Percentiles rank a stretch among this genome's conserved stretches.
phyloP scores from a whole-genome alignment of 30 jellyfish, hydroid and myxozoan species.

The Turritopsis rubra region DNA sequence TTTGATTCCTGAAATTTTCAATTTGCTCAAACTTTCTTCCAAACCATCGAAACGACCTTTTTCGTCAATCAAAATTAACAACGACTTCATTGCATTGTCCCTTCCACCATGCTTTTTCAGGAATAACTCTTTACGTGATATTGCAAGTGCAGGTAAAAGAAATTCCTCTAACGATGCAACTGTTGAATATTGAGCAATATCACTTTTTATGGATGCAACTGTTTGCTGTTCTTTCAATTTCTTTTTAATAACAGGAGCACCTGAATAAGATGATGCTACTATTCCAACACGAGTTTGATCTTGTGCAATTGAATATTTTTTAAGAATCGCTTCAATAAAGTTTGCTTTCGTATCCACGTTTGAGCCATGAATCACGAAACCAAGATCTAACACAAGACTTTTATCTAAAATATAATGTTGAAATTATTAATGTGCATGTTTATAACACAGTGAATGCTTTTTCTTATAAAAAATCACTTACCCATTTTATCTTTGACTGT shows the following conservation, averaged over 20 bases:
- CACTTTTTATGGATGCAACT: neutral
- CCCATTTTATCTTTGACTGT: neutral
- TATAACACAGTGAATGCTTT: no score
- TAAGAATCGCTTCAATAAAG: neutral
- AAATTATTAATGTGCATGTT: no score
- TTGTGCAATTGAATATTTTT: neutral
- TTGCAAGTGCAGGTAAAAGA: neutral
- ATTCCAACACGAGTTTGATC: slow-evolving; percentile 17
- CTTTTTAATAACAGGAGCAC: neutral
- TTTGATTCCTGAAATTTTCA: slow-evolving; percentile 23
- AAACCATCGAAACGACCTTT: neutral
- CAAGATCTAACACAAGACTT: neutral
- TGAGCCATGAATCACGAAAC: neutral
- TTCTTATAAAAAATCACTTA: neutral
- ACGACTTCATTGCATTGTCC: neutral
- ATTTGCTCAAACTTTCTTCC: neutral
- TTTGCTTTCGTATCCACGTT: neutral
- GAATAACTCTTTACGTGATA: neutral
- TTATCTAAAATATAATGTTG: neutral
- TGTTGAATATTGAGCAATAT: neutral
- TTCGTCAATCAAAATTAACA: neutral
- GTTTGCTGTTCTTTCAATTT: neutral
- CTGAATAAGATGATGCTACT: neutral
- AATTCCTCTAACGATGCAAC: neutral
- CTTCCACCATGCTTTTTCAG: neutral